These are phyloP conservation scores for Eudyptes chrysolophus DNA, from an alignment of 2,113 vertebrate species.

Conservation along the genomic window DNA sequence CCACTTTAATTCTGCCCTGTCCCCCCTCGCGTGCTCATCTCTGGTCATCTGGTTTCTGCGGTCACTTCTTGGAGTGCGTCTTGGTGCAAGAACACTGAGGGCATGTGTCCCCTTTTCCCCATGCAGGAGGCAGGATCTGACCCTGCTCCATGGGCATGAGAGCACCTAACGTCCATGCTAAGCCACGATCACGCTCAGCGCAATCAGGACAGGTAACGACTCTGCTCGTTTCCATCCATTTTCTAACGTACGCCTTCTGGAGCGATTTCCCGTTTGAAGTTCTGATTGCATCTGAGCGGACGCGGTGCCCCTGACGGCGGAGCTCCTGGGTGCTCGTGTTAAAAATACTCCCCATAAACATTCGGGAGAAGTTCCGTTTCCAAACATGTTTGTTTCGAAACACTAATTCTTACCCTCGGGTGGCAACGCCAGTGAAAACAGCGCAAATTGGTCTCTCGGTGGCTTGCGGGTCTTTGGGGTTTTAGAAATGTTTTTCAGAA, in stretches of 20 bases:
- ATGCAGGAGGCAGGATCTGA: not conserved
- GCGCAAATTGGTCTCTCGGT: not conserved
- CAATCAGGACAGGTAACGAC: not conserved
- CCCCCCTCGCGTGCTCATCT: no score
- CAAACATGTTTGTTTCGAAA: not conserved
- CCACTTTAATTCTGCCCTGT: not conserved
- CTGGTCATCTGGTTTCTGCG: not conserved
- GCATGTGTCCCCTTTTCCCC: not conserved
- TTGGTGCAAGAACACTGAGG: not conserved
- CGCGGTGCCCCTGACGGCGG: accelerated
- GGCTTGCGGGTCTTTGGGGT: not conserved
- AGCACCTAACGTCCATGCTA: accelerated
- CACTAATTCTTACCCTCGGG: not conserved
- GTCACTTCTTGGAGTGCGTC: not conserved
- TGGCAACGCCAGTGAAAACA: not conserved
- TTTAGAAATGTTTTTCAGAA: not conserved
- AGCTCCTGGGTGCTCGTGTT: not conserved
- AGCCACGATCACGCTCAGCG: accelerated
- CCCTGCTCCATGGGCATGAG: not conserved
- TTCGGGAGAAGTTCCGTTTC: not conserved
- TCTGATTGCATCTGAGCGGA: accelerated
- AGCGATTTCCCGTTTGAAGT: not conserved
- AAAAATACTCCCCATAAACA: not conserved
- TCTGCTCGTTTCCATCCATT: not conserved
- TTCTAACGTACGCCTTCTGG: not conserved